phyloP scores from a whole-genome alignment of 2,113 vertebrate genomes.

The Paraplagusia blochii region DNA sequence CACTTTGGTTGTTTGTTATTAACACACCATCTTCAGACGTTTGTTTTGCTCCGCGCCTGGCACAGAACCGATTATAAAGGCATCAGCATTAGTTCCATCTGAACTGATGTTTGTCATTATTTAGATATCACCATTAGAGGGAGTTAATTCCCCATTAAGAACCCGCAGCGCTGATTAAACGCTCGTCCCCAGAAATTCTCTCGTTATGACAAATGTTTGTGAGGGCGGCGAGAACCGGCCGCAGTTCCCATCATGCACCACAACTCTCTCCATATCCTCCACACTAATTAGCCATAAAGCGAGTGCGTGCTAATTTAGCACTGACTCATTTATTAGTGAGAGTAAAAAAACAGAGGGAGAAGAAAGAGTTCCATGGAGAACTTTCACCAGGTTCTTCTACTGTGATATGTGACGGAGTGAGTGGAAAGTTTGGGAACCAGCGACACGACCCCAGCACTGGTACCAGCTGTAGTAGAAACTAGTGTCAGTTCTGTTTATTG shows the following conservation, averaged over 20 bases:
- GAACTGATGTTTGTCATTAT: not conserved
- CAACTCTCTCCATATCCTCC: constrained; percentile 10
- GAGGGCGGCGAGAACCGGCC: constrained; percentile 2
- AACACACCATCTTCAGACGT: not conserved
- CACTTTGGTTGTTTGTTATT: constrained; percentile 19
- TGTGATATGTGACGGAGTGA: no score
- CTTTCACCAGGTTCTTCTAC: no score
- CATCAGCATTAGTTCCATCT: not conserved
- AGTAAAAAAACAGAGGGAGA: constrained; percentile 30
- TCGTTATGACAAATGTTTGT: constrained; percentile 29
- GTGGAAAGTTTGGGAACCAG: no score
- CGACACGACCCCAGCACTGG: no score
- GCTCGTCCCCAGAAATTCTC: constrained; percentile 9
- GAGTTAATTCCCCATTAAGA: constrained; percentile 5
- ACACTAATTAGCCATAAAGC: constrained; percentile 30
- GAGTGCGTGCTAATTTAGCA: constrained; percentile 39
- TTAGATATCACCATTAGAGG: not conserved
- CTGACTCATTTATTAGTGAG: constrained; percentile 45
- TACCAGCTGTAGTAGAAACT: no score
- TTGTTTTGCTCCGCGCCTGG: not conserved
- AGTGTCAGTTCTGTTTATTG: no score
- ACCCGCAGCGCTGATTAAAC: constrained; percentile 11
- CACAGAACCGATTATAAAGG: not conserved
- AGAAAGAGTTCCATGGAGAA: constrained; percentile 14
- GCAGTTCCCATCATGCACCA: constrained; percentile 23